phyloP scores from a whole-genome alignment of 2,888 invertebrate species.

The Strigamia crassipes region DNA sequence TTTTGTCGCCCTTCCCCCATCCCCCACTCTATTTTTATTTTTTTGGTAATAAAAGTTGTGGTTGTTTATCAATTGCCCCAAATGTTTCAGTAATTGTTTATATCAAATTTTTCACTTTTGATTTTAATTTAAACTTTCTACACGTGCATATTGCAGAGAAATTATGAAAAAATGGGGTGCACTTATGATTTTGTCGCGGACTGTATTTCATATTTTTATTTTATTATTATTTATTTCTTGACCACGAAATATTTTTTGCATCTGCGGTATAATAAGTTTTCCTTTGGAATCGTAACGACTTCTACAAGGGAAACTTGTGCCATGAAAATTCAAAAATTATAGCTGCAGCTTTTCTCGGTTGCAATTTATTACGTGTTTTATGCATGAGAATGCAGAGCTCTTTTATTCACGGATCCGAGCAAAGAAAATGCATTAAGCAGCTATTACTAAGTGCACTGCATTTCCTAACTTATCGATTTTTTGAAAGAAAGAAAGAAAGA shows the following conservation, averaged over 20 bases:
- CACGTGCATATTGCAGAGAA: no score
- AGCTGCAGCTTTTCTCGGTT: constrained; percentile 21
- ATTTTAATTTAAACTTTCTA: no score
- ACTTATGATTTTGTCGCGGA: no score
- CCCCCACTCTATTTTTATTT: no score
- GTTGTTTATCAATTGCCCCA: no score
- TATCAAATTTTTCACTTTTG: no score
- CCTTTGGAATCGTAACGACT: constrained; percentile 10
- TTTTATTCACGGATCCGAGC: constrained; percentile 16
- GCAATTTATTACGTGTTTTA: constrained; percentile 21
- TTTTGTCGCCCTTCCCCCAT: no score
- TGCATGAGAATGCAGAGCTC: constrained; percentile 16
- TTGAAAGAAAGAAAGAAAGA: no score
- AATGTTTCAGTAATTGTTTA: no score
- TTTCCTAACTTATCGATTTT: background rate
- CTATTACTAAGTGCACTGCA: background rate
- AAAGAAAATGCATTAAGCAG: constrained; percentile 21
- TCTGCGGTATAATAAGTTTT: constrained; percentile 6
- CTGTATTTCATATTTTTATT: background rate
- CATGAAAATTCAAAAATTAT: constrained; percentile 6
- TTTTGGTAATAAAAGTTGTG: no score
- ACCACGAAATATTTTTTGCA: background rate
- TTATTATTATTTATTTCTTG: background rate
- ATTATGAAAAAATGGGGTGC: no score
- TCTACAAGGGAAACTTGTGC: background rate